Percentiles rank a stretch among this genome's conserved stretches.
phyloP scores from a whole-genome alignment of 35 echinoderm and acorn worm genomes.

The Acanthaster planci region DNA sequence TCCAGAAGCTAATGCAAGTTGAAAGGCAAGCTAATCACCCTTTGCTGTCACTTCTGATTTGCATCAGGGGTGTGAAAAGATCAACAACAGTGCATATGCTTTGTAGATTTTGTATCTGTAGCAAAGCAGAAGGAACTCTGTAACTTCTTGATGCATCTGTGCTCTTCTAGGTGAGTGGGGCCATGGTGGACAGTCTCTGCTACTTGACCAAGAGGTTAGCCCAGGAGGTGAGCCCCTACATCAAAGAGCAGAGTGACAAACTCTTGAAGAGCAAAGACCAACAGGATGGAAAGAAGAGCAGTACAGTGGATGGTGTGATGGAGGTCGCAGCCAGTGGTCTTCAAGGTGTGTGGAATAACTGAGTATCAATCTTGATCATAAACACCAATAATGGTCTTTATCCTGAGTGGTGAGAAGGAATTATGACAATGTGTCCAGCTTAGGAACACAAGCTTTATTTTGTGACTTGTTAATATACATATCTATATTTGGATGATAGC shows the following conservation, averaged over 20 bases:
- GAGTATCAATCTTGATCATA: too few relatives aligned
- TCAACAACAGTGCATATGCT: too few relatives aligned
- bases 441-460: neutral
- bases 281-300: conserved; percentile 60
- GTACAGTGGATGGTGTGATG: conserved; percentile 56
- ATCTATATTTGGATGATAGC: too few relatives aligned
- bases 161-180: conserved; percentile 79
- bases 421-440: neutral
- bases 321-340: conserved; percentile 77
- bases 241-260: conserved; percentile 80
- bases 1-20: too few relatives aligned
- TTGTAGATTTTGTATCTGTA: too few relatives aligned
- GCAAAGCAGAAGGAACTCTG: too few relatives aligned
- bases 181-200: conserved; percentile 79
- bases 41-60: too few relatives aligned
- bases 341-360: conserved; percentile 39
- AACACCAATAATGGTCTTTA: neutral
- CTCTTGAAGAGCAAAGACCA: conserved; percentile 58
- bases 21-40: too few relatives aligned
- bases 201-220: conserved; percentile 79
- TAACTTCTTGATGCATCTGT: neutral
- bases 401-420: neutral
- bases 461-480: neutral
- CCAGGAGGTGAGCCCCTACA: conserved; percentile 70
- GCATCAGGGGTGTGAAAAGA: too few relatives aligned